Base-by-base conservation (phyloP, 2,888 invertebrate species). In the Lepeophtheirus nordmannii region DNA sequence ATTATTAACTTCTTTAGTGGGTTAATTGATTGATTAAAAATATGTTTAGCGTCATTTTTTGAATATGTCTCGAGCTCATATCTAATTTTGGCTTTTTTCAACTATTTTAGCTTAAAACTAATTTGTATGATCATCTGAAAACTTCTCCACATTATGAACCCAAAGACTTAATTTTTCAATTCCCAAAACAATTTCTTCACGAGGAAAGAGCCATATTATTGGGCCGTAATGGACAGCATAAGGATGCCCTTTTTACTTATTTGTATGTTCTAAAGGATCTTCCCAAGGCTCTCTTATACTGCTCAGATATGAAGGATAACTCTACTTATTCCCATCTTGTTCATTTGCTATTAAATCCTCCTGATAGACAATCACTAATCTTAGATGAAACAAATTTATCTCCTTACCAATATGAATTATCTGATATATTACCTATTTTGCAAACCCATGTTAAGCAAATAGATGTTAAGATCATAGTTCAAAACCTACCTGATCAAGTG, bases 131-230 rank as follows among this genome's bases (percentile, higher is more conserved):
- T 57, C 90, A 94, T 76, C 77, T 96, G 41, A 84, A 88, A 71
- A 83, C 82, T 69, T 94, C 94, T 0, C 77, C 79, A 11, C 78
- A 83, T 73, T 96, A 93, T 73, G 85, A 85, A 0, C 87, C 93
- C 0, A 92, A 94, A 75, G 83, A 85, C 61, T 86, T 93, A 1
- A 78, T 94, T 30, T 80, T 86, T 23, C 86, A 89, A 73, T 91
- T 96, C 71, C 93, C 93, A 0, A 82, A 82, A 57, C 85, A 92
- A 72, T 73, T 77, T 76, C 78, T 97, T 72, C 85, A 88, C 73
- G 93, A 96, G 74, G 97, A 97, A 75, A 81, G 93, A 68, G 96
- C 97, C 0, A 81, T 97, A n/a, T 85, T 98, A 68, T 78, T 96
- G 57, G 96, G 94, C 0, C 85, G 88, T 71, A 78, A 96, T 30